Base-by-base conservation (phyloP, 1,140 invertebrate genomes). In the Ips nitidus region DNA sequence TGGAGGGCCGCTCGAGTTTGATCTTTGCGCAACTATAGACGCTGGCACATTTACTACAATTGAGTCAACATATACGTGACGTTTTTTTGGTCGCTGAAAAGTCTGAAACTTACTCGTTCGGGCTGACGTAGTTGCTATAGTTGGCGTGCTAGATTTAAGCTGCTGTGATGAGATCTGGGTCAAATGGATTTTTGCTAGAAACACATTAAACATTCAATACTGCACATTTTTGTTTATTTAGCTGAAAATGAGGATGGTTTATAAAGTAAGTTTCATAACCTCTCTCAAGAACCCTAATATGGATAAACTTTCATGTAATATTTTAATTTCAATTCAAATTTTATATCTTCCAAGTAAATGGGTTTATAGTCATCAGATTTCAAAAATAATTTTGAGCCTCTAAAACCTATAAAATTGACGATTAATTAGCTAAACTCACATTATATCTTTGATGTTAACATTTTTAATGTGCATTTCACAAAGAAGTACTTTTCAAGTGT, bases 171-270 rank as follows among this genome's bases (percentile, higher is more conserved):
- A 72, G 55, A 79, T 71, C 47, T 74, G 75, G 8, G 79, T 75
- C 62, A 80, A 74, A 71, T 78, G 78, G 58, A 80, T 77, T 52
- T 77, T 73, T 52, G 74, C 77, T 80, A 62, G 41, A 73, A 71
- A 39, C 64, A 73, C 39, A 57, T 55, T 61, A 37, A 1, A 63
- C 45, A 40, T 56, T 56, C 6, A 4, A 36, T 22, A 22, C 22
- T 22, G 22, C 22, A 22, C 22, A 22, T 22, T 22, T 22, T 22
- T 22, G 22, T 22, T 22, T 22, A 22, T 22, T 22, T 22, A 22
- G 22, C 22, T 22, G 22, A 22, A 22, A 22, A 22, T 22, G 0
- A 22, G 0, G 22, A 22, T 0, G 1, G 5, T 55, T 55, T 55
- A 2, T 22, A 4, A 37, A 37, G 6, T 55, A n/a, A n/a, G n/a